Conservation (phyloP, 2,113 vertebrate species). For the Microtus richardsoni region DNA sequence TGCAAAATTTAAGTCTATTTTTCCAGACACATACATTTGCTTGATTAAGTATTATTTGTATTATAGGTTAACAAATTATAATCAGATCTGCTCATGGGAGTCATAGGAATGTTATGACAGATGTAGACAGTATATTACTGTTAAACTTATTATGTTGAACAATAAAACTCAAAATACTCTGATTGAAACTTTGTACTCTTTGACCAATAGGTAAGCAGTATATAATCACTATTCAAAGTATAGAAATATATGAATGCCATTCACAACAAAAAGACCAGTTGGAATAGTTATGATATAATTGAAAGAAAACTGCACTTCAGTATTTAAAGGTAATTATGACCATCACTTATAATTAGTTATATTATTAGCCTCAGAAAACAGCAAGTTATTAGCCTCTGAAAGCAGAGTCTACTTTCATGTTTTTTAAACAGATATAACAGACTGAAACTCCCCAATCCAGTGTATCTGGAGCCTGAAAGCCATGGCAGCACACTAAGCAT, state of each 20-base stretch:
- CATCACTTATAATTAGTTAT: neutral
- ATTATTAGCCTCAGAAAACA: neutral
- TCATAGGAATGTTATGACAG: neutral
- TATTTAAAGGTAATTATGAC: neutral
- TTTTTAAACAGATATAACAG: conserved; percentile 18
- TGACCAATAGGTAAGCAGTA: neutral
- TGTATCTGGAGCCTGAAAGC: neutral
- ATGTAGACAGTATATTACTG: neutral
- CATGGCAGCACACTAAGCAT: neutral
- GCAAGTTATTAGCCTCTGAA: neutral
- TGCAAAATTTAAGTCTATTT: neutral
- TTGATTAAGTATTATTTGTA: neutral
- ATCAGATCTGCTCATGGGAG: neutral
- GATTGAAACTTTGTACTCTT: neutral
- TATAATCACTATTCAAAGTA: neutral
- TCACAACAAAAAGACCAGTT: neutral
- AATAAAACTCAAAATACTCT: neutral
- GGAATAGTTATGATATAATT: neutral
- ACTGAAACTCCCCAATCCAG: neutral
- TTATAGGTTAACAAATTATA: neutral
- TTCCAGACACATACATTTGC: neutral
- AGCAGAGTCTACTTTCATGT: neutral
- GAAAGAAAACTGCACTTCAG: conserved; percentile 6
- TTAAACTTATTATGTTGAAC: neutral
- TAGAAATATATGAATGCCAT: conserved; percentile 4